These are phyloP conservation scores for Loxodonta africana DNA, from an alignment of 2,113 vertebrate species.

Conservation along the genomic window DNA sequence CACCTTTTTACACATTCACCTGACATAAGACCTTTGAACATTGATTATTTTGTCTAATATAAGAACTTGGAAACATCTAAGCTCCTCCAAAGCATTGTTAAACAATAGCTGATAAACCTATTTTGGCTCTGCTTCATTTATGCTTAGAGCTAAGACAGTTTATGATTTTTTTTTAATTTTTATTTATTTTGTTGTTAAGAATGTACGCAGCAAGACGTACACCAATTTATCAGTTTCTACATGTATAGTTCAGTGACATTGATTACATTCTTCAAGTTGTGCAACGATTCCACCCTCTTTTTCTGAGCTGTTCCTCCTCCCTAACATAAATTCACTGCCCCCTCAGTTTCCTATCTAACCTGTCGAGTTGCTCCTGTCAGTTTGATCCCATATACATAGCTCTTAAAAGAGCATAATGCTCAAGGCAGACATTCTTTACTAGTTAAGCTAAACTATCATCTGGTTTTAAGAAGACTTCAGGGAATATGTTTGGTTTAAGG, in stretches of 20 bases:
- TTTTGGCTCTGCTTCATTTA: conserved; percentile 48
- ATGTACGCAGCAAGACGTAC: background rate
- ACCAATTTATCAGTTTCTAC: background rate
- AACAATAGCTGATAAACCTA: background rate
- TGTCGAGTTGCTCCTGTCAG: background rate
- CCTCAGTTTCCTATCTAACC: background rate
- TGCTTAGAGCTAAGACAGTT: conserved; percentile 20
- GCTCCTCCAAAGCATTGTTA: background rate
- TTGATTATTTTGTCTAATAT: background rate
- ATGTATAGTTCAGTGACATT: background rate
- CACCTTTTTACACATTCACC: background rate
- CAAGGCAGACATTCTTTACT: background rate
- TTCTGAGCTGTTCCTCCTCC: background rate
- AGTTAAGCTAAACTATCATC: background rate
- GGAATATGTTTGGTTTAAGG: background rate
- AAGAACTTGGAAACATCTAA: background rate
- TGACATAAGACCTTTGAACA: background rate
- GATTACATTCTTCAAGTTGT: background rate
- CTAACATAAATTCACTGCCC: background rate
- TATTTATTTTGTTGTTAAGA: background rate
- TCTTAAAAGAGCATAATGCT: background rate
- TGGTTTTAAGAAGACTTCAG: background rate
- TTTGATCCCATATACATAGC: background rate
- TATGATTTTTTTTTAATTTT: background rate
- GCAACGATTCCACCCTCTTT: background rate